Base-by-base conservation (phyloP, 2,888 invertebrate genomes). In the Dolichopus griseipennis region DNA sequence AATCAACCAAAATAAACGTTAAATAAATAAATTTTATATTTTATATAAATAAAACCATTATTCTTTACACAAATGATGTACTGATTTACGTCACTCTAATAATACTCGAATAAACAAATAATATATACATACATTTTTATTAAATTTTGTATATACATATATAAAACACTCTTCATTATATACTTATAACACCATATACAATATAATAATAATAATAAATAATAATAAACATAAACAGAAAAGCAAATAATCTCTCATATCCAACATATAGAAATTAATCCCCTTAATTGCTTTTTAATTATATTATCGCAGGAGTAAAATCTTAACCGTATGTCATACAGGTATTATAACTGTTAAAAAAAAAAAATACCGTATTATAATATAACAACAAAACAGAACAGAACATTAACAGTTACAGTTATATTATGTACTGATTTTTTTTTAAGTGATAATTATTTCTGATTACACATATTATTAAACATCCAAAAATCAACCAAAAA, bases 251-350 rank as follows among this genome's bases (percentile, higher is more conserved):
- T 52, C 52, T 52, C 52, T 52, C 52, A 52, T 52, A 2, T 41
- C 41, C n/a, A n/a, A 41, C 27, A 27, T 41, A 18, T 52, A 52
- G n/a, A 52, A 15, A 18, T 52, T 52, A 52, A 52, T 52, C 18
- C n/a, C 27, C 52, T 64, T 64, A 64, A 64, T 64, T 64, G 64
- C 37, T 64, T 64, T 64, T 64, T 64, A 64, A 64, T 64, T 64
- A 64, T 33, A 37, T 34, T 27, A 63, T 33, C 27, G 12, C 27
- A 18, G 63, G 22, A 62, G n/a, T 52, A 52, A 52, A n/a, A 52
- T 52, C 52, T 52, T 18, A 52, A 52, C 8, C 37, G 37, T 37
- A 52, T n/a, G 52, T 52, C 52, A 52, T 15, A 52, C 52, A 52
- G 52, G 52, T 52, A 52, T 52, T 52, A 43, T 10, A 12, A 52